These are phyloP conservation scores for Agrypnia vestita DNA, from an alignment of 1,140 invertebrate species.

Conservation along the genomic window DNA sequence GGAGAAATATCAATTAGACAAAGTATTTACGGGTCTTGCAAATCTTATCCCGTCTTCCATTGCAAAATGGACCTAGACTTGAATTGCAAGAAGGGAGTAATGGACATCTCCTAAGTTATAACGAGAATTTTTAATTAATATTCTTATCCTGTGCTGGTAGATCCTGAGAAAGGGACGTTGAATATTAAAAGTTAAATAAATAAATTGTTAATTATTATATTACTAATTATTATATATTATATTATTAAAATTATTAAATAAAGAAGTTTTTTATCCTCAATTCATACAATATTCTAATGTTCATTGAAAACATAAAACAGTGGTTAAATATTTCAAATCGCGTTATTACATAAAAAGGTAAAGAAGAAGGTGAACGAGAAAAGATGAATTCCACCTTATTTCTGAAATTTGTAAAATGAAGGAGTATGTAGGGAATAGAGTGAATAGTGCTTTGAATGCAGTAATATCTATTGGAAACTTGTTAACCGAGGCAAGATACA, in stretches of 20 bases:
- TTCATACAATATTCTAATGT: slow-evolving; percentile 1
- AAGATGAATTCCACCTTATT: too few relatives aligned
- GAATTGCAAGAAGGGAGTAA: neutral
- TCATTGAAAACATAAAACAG: neutral
- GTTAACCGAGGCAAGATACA: too few relatives aligned
- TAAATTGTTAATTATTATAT: too few relatives aligned
- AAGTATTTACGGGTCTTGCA: slow-evolving; percentile 6
- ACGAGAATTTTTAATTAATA: slow-evolving; percentile 31
- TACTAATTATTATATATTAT: too few relatives aligned
- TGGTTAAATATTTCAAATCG: too few relatives aligned
- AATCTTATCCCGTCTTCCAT: neutral
- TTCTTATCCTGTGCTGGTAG: neutral
- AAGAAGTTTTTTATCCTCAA: slow-evolving; percentile 11
- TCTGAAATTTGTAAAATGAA: too few relatives aligned
- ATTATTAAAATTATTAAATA: neutral
- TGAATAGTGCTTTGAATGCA: too few relatives aligned
- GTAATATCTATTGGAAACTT: too few relatives aligned
- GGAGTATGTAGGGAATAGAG: too few relatives aligned
- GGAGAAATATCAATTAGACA: neutral
- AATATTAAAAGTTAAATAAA: slow-evolving; percentile 36
- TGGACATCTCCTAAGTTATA: neutral
- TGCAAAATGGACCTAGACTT: neutral
- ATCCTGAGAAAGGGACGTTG: neutral
- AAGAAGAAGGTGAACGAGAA: too few relatives aligned
- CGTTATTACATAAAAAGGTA: too few relatives aligned